These are phyloP conservation scores for Urocynchramus pylzowi DNA, from an alignment of 2,113 vertebrate genomes.

Conservation along the genomic window DNA sequence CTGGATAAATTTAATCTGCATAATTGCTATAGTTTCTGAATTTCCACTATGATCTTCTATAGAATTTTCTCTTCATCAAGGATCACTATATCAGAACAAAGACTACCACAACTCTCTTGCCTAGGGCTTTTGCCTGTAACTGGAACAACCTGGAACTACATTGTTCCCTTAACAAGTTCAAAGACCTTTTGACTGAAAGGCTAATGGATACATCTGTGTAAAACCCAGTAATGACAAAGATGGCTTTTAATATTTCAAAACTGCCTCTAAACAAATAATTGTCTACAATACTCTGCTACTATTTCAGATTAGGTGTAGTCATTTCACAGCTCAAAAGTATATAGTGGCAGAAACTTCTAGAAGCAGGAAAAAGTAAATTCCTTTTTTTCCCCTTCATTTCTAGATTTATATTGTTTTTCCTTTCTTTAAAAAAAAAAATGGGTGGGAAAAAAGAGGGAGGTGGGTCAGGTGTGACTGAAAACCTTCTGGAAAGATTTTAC, in stretches of 20 bases:
- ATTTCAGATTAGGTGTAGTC: background rate
- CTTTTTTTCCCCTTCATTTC: accelerated
- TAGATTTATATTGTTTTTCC: background rate
- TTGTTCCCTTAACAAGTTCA: conserved; percentile 2
- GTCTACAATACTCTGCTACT: background rate
- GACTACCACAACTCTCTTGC: background rate
- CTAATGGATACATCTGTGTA: background rate
- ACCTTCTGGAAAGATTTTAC: background rate
- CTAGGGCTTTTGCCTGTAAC: conserved; percentile 1
- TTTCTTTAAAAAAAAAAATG: background rate
- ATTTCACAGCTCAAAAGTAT: background rate
- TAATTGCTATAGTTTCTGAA: background rate
- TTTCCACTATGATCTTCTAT: background rate
- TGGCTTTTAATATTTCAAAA: conserved; percentile 1
- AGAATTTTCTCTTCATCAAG: background rate
- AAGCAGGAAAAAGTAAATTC: background rate
- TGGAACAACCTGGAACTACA: background rate
- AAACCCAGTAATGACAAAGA: background rate
- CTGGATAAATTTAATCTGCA: background rate
- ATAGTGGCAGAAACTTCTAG: background rate
- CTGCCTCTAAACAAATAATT: background rate
- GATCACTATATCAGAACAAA: background rate
- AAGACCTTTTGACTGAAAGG: background rate
- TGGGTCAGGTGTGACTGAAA: background rate
- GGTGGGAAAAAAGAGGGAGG: background rate